Evolutionary conservation across 2,888 invertebrate genomes (phyloP), one percentile per base, ranked within the genome.

Genomic region (Aethes cnicana): DNA sequence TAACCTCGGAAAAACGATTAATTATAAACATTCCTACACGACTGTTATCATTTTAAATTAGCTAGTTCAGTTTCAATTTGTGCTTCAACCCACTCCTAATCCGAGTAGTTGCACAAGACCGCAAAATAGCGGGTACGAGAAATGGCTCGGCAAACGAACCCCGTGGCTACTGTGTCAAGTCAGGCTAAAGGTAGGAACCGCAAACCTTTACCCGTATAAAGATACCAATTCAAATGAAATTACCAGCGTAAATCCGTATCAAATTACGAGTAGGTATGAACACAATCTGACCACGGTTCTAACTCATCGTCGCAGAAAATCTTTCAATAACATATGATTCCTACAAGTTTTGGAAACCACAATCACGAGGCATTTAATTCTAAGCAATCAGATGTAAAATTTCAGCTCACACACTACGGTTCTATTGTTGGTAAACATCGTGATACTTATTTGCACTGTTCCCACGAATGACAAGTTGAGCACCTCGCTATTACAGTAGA

Each of bases 401-500:
- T 28, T 21, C 12, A 12, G 28, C 8, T 35, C 8, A 20, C 35
- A 43, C 43, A 16, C 9, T 14, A 74, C 73, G 74, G 77, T 80
- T 74, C 62, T 67, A 72, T 72, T 72, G 70, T 74, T 70, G 73
- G 66, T 58, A 8, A 63, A 58, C 76, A 74, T 71, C 71, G 69
- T 77, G 66, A 63, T 75, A 69, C 65, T 72, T 69, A 79, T 81
- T 43, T 73, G 80, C 76, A 80, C 77, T 69, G 74, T 88, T 88
- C 86, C 83, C 88, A 88, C 88, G 84, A 75, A 80, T 79, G 80
- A 82, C 80, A 81, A 83, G 72, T 64, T 81, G 79, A 83, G 73
- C 82, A 75, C 77, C 76, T 69, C 75, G 69, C 70, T 74, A 79
- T 83, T 80, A 76, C 65, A 59, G 74, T 84, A 83, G 88, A 88